Conservation (phyloP, 2,113 vertebrate genomes). For the Ovis aries region DNA sequence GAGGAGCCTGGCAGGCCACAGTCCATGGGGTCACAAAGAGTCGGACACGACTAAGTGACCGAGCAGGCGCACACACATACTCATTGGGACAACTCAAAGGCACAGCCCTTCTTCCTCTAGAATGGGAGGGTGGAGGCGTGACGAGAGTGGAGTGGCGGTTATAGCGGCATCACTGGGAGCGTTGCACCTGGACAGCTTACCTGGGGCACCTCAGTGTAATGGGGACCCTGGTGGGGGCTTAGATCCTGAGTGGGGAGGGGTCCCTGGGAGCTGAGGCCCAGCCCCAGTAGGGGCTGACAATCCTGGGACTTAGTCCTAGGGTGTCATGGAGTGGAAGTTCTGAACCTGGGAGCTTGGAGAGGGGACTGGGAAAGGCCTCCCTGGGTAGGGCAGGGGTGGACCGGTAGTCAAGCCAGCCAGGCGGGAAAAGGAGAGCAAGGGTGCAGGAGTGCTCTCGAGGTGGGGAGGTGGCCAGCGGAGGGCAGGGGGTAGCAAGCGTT, state of each 20-base stretch:
- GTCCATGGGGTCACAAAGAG: background rate
- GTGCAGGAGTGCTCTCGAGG: background rate
- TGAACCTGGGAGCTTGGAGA: background rate
- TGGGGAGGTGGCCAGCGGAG: background rate
- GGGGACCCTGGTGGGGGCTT: background rate
- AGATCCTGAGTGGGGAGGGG: background rate
- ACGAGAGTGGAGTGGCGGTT: too few relatives aligned
- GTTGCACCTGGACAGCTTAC: too few relatives aligned
- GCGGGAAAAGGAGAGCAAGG: background rate
- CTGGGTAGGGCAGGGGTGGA: background rate
- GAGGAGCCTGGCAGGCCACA: background rate
- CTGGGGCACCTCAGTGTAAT: background rate
- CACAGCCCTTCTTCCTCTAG: background rate
- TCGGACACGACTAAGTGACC: background rate
- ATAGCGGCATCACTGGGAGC: accelerated
- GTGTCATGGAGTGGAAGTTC: background rate
- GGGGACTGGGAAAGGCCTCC: background rate
- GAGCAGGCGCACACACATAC: background rate
- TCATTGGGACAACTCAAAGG: background rate
- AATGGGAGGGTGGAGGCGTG: background rate
- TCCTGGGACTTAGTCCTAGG: background rate
- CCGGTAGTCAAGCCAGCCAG: slow-evolving; percentile 26
- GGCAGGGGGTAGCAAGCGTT: background rate
- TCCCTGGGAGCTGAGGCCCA: background rate
- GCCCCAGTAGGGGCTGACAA: background rate